Percentiles rank a stretch among this genome's conserved stretches.
Evolutionary conservation across 2,888 invertebrate genomes (phyloP).

Genomic region (Himalopsyche anomala): DNA sequence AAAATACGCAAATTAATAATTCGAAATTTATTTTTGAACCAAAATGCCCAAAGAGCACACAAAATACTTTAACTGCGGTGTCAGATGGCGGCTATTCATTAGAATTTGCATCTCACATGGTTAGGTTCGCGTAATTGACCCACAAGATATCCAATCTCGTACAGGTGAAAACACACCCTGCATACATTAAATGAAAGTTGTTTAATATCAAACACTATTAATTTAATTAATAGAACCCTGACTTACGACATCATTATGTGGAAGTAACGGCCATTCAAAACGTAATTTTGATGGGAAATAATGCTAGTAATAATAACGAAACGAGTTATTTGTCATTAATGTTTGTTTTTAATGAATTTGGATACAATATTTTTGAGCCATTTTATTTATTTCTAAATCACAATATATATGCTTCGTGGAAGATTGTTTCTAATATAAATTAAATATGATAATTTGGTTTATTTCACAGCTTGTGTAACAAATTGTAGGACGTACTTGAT

Average conservation of each 20-base stretch:
- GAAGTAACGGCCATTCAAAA: not conserved
- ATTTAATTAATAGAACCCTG: not conserved
- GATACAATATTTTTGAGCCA: too few species aligned
- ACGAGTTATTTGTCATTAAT: too few species aligned
- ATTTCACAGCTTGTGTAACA: too few species aligned
- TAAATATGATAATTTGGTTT: too few species aligned
- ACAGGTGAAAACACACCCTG: slow-evolving; percentile 29
- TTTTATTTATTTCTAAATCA: too few species aligned
- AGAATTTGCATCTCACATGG: slow-evolving; percentile 36
- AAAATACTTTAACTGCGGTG: not conserved
- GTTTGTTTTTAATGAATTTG: too few species aligned
- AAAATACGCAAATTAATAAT: too few species aligned
- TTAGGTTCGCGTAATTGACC: slow-evolving; percentile 45
- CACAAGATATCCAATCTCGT: slow-evolving; percentile 4
- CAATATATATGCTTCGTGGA: too few species aligned
- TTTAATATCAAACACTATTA: slow-evolving; percentile 34
- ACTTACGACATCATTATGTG: slow-evolving; percentile 15
- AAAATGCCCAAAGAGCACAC: not conserved
- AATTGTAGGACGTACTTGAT: too few species aligned
- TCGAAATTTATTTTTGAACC: not conserved
- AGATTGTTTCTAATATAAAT: too few species aligned
- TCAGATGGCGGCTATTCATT: slow-evolving; percentile 41
- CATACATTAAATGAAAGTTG: slow-evolving; percentile 34
- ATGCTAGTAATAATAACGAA: too few species aligned
- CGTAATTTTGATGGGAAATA: too few species aligned